Evolutionary conservation across 2,888 invertebrate genomes (phyloP).

Genomic region (Laspeyria flexula): DNA sequence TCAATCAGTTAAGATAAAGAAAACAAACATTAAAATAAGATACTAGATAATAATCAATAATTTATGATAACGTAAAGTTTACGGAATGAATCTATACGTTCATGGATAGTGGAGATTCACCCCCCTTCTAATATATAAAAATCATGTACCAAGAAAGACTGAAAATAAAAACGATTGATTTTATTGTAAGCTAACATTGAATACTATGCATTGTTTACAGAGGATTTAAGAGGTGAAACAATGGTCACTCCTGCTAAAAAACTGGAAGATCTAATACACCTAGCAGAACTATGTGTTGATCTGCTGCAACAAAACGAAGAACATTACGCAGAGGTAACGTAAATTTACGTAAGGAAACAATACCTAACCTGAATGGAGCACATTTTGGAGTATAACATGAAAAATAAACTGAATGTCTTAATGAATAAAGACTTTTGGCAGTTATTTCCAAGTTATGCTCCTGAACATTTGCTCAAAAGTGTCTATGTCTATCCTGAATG

Average conservation of each 20-base stretch:
- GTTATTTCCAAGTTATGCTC: slow-evolving; percentile 46
- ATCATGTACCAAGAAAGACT: no score
- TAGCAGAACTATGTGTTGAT: slow-evolving; percentile 99
- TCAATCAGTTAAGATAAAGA: no score
- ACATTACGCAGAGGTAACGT: slow-evolving; percentile 98
- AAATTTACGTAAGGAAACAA: slow-evolving; percentile 18
- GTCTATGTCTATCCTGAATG: slow-evolving; percentile 67
- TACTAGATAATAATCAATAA: no score
- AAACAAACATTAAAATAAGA: no score
- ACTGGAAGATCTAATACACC: slow-evolving; percentile 97
- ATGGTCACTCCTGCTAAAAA: slow-evolving; percentile 95
- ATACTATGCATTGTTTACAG: no score
- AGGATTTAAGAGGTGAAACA: slow-evolving; percentile 93
- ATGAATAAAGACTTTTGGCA: no score
- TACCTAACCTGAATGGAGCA: slow-evolving; percentile 22
- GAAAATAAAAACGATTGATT: no score
- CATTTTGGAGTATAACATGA: slow-evolving; percentile 47
- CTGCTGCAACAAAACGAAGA: slow-evolving; percentile 99
- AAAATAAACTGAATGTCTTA: neutral
- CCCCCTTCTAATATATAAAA: no score
- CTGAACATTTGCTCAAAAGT: slow-evolving; percentile 52
- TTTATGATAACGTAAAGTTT: no score
- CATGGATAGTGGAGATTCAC: no score
- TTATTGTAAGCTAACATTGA: no score
- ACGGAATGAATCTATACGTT: no score